These are phyloP conservation scores for Pharmacophagus antenor DNA, from an alignment of 2,888 invertebrate genomes.

Conservation along the genomic window DNA sequence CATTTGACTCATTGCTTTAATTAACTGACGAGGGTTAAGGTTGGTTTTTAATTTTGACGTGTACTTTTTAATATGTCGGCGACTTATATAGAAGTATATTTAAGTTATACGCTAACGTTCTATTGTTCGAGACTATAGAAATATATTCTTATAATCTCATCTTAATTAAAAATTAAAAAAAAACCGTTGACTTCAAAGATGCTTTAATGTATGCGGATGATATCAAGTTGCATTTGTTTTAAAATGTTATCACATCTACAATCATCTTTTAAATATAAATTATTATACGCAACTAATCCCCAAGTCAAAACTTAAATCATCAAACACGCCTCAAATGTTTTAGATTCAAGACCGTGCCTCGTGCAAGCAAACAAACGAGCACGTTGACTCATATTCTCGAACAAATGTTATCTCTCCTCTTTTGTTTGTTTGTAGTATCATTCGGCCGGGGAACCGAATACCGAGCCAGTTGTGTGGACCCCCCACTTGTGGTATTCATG, in stretches of 20 bases:
- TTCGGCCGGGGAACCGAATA: constrained; percentile 48
- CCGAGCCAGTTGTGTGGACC: constrained; percentile 44
- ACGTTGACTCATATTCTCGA: constrained; percentile 70
- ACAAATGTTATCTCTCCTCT: constrained; percentile 78
- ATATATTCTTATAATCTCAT: too few relatives aligned
- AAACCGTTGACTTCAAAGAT: too few relatives aligned
- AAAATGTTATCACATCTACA: not conserved
- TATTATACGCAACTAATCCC: constrained; percentile 12
- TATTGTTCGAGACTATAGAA: too few relatives aligned
- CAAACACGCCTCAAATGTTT: constrained; percentile 30
- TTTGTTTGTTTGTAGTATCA: constrained; percentile 77
- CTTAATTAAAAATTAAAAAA: too few relatives aligned
- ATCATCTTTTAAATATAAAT: constrained; percentile 20
- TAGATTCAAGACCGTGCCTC: constrained; percentile 24
- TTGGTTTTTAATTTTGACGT: too few relatives aligned
- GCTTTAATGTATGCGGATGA: too few relatives aligned
- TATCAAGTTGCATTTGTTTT: not conserved
- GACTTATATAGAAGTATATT: too few relatives aligned
- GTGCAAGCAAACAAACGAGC: constrained; percentile 28
- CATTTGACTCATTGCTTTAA: not conserved
- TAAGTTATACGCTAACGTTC: too few relatives aligned
- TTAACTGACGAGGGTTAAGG: not conserved
- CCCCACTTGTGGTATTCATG: constrained; percentile 33
- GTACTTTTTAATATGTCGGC: too few relatives aligned
- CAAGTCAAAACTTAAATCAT: constrained; percentile 28